Conservation (phyloP, 2,113 vertebrate species). For the Stigmatopora nigra region DNA sequence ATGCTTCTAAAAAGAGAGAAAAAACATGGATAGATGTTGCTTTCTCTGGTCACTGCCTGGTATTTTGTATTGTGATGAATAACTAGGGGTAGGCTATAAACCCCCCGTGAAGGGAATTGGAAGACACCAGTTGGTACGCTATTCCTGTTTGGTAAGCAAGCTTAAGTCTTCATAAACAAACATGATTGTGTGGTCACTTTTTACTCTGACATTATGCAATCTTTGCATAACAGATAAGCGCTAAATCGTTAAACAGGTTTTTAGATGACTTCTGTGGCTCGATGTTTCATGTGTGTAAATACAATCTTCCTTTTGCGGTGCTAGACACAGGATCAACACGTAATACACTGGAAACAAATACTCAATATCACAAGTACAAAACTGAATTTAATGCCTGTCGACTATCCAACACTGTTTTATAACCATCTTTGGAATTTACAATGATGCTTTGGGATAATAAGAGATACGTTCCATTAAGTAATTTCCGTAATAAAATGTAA, state of each 20-base stretch:
- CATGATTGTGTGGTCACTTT: not conserved
- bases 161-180: not conserved
- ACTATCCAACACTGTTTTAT: not conserved
- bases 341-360: not conserved
- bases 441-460: no score
- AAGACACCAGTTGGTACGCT: not conserved
- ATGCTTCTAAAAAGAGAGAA: no score
- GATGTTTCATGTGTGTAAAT: not conserved
- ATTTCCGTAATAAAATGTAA: no score
- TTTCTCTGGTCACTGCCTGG: no score
- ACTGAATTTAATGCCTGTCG: not conserved
- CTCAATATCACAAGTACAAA: not conserved
- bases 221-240: slow-evolving; percentile 1
- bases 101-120: not conserved
- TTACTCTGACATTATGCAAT: not conserved
- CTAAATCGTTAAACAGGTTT: not conserved
- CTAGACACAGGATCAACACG: not conserved
- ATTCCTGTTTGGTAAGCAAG: not conserved
- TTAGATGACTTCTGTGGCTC: not conserved
- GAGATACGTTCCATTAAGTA: no score
- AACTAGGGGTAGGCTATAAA: no score
- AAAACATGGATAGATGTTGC: no score
- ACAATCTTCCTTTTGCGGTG: not conserved
- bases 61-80: no score
- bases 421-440: not conserved